A percentile compares a stretch with the other conserved stretches of the same genome.
phyloP scores from a whole-genome alignment of 2,888 invertebrate genomes.

The Nephrotoma flavescens region DNA sequence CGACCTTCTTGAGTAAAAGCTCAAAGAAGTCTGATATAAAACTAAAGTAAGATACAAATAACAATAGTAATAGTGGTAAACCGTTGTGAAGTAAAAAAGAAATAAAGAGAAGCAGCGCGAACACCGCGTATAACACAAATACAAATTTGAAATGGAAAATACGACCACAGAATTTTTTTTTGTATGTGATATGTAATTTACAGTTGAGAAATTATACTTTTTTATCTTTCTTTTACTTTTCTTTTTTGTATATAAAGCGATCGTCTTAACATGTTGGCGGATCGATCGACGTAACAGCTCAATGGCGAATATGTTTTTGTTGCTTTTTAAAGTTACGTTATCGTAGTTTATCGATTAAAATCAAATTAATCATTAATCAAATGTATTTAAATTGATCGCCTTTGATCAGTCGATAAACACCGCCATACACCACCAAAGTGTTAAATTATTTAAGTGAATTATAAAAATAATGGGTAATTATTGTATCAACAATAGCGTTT shows the following conservation, averaged over 20 bases:
- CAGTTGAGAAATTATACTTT: neutral
- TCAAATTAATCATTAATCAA: neutral
- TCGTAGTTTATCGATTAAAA: neutral
- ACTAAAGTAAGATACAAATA: neutral
- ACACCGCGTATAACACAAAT: neutral
- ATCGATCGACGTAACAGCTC: neutral
- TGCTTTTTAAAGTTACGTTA: neutral
- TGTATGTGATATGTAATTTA: neutral
- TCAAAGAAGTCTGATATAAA: slow-evolving; percentile 31
- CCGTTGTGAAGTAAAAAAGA: neutral
- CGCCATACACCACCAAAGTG: neutral
- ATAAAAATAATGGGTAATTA: neutral
- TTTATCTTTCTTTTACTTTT: neutral
- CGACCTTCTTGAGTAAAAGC: slow-evolving; percentile 34
- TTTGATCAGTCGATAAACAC: neutral
- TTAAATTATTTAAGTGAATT: neutral
- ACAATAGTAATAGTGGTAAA: neutral
- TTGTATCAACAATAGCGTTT: neutral
- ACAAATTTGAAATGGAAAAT: neutral
- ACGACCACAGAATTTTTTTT: neutral
- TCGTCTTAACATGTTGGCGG: neutral
- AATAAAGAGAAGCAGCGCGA: neutral
- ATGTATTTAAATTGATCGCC: neutral
- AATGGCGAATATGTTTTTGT: neutral
- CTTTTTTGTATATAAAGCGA: neutral